Evolutionary conservation across 2,888 invertebrate species (phyloP).

Genomic region (Aspidiotus destructor): DNA sequence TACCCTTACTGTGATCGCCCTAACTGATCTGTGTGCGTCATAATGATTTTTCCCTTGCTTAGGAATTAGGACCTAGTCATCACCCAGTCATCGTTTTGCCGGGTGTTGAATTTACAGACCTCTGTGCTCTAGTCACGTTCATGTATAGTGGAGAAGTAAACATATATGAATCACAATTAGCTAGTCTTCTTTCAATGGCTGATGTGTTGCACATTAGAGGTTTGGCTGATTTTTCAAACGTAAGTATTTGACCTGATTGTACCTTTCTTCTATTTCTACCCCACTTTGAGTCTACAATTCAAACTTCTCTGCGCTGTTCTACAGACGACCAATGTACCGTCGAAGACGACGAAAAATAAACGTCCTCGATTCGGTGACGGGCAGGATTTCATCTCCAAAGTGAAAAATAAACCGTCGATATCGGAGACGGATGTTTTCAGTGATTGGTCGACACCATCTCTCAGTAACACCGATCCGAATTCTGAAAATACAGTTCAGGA

Average conservation of each 20-base stretch:
- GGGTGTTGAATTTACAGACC: conserved; percentile 59
- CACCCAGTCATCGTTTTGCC: conserved; percentile 64
- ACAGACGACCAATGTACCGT: conserved; percentile 34
- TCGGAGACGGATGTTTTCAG: conserved; percentile 35
- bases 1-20: not conserved
- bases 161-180: conserved; percentile 67
- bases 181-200: conserved; percentile 64
- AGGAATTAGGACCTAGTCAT: conserved; percentile 60
- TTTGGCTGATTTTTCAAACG: conserved; percentile 68
- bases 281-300: not conserved
- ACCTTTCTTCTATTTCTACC: too few species aligned
- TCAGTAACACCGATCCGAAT: not conserved
- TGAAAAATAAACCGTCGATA: conserved; percentile 33
- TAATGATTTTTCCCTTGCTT: conserved; percentile 31
- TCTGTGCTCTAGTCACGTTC: conserved; percentile 67
- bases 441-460: conserved; percentile 27
- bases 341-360: conserved; percentile 34
- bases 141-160: conserved; percentile 84
- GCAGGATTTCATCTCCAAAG: conserved; percentile 31
- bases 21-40: not conserved
- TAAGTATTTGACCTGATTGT: conserved; percentile 42
- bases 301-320: not conserved
- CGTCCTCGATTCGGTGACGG: conserved; percentile 33
- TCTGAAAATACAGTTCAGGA: conserved; percentile 36
- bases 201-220: conserved; percentile 73